phyloP scores from a whole-genome alignment of 1,140 invertebrate genomes.

The Bombus sibiricus region DNA sequence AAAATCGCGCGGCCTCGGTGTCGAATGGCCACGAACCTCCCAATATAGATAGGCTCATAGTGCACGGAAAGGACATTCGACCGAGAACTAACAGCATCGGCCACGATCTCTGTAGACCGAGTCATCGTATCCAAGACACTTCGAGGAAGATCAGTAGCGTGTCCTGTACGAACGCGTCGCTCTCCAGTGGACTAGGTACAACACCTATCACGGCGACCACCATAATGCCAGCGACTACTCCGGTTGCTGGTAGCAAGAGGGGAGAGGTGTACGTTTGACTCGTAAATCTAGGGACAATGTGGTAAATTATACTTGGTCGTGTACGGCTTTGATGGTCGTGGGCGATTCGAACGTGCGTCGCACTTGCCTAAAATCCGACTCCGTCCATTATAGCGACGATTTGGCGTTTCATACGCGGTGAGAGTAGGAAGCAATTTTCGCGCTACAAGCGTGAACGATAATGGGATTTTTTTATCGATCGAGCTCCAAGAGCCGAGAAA shows the following conservation, averaged over 20 bases:
- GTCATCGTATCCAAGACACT: conserved; percentile 58
- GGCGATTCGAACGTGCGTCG: not conserved
- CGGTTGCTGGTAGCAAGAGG: conserved; percentile 74
- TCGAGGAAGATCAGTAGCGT: conserved; percentile 73
- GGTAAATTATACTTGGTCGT: not conserved
- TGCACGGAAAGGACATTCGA: conserved; percentile 17
- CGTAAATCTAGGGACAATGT: not conserved
- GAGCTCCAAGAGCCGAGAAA: not conserved
- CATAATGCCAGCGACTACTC: conserved; percentile 19
- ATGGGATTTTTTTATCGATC: not conserved
- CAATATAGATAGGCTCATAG: conserved; percentile 59
- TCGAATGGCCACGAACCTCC: conserved; percentile 62
- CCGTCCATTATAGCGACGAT: conserved; percentile 40
- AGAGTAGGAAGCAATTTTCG: conserved; percentile 8
- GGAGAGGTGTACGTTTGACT: conserved; percentile 83
- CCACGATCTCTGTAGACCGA: conserved; percentile 46
- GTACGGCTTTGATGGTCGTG: not conserved
- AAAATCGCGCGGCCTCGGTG: conserved; percentile 64
- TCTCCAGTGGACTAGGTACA: conserved; percentile 33
- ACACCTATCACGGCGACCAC: conserved; percentile 28
- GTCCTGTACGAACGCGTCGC: conserved; percentile 62
- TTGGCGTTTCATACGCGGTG: conserved; percentile 4
- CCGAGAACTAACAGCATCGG: conserved; percentile 65
- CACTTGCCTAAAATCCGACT: conserved; percentile 32
- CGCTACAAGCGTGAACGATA: not conserved